Evolutionary conservation across 2,888 invertebrate genomes (phyloP), one percentile per base, ranked within the genome.

Genomic region (Brachynemurus nebulosus): DNA sequence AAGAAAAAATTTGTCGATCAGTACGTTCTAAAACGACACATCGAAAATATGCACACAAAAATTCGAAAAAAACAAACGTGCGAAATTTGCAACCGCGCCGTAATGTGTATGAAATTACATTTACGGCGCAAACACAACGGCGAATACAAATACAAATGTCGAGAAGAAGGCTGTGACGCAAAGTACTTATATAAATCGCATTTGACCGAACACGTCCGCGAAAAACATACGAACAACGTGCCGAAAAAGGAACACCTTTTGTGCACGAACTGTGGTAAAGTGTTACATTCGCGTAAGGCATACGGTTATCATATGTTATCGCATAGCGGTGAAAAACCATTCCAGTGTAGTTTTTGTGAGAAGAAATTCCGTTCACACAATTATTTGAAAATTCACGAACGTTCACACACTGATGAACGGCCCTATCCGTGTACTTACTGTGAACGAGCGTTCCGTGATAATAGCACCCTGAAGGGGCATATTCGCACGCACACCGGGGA

Each of bases 41-140:
- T 30, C 30, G 30, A 30, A 30, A 30, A 30, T 30, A 30, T 30
- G 30, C 30, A 30, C n/a, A 30, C 30, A 30, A 30, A 30, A 30
- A 30, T 30, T 12, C 30, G 30, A 3, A 30, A 30, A 30, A 30
- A 30, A 30, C n/a, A 30, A 30, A 30, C 30, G 14, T 30, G 30
- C n/a, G 5, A 3, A 30, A 30, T 30, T 12, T 30, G 30, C 5
- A n/a, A 30, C n/a, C 30, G 30, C 4, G 14, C 30, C n/a, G 30
- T 30, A 30, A 30, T 30, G 30, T 30, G 30, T 11, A 30, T 30
- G 30, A 30, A 30, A 30, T 11, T 30, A 6, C 30, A 30, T 11
- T 30, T 30, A 7, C 30, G 30, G 2, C 30, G 30, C 4, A 30
- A 30, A n/a, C 30, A 30, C 14, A 30, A 30, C 30, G 30, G 30